A percentile compares a stretch with the other conserved stretches of the same genome.
These are phyloP conservation scores for Eupithecia centaureata DNA, from an alignment of 2,888 invertebrate genomes.

Conservation along the genomic window DNA sequence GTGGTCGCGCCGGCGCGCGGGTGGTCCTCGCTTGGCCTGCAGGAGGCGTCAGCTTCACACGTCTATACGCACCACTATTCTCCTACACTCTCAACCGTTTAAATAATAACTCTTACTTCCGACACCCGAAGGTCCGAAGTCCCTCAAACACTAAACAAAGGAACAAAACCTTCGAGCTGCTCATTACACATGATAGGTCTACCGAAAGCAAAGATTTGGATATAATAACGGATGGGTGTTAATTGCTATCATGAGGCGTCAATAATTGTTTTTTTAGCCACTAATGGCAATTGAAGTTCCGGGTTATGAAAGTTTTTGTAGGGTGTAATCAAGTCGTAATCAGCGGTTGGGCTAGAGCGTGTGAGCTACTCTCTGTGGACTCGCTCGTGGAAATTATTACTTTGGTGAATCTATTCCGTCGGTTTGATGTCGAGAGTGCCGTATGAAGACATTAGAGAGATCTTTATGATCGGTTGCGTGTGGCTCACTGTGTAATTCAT, in stretches of 20 bases:
- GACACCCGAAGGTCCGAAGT: slow-evolving; percentile 54
- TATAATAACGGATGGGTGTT: slow-evolving; percentile 81
- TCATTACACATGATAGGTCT: slow-evolving; percentile 69
- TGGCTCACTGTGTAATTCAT: slow-evolving; percentile 69
- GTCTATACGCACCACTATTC: slow-evolving; percentile 63
- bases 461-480: slow-evolving; percentile 77
- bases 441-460: slow-evolving; percentile 80
- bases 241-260: slow-evolving; percentile 82
- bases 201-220: slow-evolving; percentile 75
- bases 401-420: slow-evolving; percentile 67
- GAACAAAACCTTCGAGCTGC: slow-evolving; percentile 53
- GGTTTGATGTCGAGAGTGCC: slow-evolving; percentile 64
- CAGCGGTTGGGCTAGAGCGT: slow-evolving; percentile 77
- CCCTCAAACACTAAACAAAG: slow-evolving; percentile 32
- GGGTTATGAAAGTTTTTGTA: slow-evolving; percentile 81
- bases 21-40: slow-evolving; percentile 72
- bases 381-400: slow-evolving; percentile 72
- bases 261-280: slow-evolving; percentile 80
- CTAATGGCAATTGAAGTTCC: slow-evolving; percentile 79
- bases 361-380: slow-evolving; percentile 70
- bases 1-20: slow-evolving; percentile 66
- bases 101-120: slow-evolving; percentile 54
- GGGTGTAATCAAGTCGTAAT: slow-evolving; percentile 80
- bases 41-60: slow-evolving; percentile 77
- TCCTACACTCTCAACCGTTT: slow-evolving; percentile 45